Evolutionary conservation across 2,113 vertebrate genomes (phyloP), one percentile per base, ranked within the genome.

Genomic region (Hassar affinis): DNA sequence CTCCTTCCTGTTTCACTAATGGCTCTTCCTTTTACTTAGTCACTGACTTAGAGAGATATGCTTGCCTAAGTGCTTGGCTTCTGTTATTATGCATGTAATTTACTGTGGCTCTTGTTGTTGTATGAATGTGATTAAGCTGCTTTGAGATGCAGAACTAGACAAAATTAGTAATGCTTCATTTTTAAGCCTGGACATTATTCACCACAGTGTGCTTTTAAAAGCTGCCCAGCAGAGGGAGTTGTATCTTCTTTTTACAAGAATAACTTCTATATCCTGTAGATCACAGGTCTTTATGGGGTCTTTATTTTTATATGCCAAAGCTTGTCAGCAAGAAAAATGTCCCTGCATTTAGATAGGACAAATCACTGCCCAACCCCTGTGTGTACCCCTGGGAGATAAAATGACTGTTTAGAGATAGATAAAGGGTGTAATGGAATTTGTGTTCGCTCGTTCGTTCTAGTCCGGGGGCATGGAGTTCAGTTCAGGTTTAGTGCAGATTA

Each of bases 401-500:
- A 27, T 52, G 47, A 47, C 33, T 52, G 25, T 61, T 33, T 30
- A 30, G 52, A 57, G 42, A 78, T 35, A 30, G 22, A 79, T 15
- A 8, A 64, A 45, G 25, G 33, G 18, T 49, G 30, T 11, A 22
- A 18, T 33, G 6, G 30, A 66, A 35, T 82, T 66, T 80, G 38
- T 20, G 27, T 25, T 80, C 47, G 17, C 78, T n/a, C 9, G n/a
- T n/a, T 57, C 45, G 25, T 30, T 15, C 3, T 15, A 5, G 54
- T 30, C 35, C n/a, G 69, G 47, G 30, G 17, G 5, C 30, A 42
- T 11, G 11, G 45, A 45, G 22, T 59, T 62, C 10, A 2, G 38
- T 68, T 49, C 25, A 69, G 38, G 76, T 57, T 59, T 25, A 18
- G 33, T 56, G 74, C 42, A 15, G 75, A 88, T 87, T 49, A 87